Evolutionary conservation across 1,140 invertebrate genomes (phyloP).

Genomic region (Bombus pascuorum): DNA sequence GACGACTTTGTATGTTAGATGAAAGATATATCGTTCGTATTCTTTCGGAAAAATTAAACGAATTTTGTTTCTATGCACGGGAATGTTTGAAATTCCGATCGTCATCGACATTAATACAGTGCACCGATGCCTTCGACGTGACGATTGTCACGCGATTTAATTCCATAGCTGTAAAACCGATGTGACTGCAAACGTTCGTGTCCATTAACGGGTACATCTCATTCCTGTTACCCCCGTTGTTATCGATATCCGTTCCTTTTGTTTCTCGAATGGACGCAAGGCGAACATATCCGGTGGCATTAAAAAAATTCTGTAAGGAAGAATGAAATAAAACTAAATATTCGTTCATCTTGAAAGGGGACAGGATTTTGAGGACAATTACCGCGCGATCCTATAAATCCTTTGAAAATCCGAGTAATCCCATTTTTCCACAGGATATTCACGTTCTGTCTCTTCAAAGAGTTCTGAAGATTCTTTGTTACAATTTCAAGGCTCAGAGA

Average conservation of each 20-base stretch:
- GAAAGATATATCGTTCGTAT: neutral
- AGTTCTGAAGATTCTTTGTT: neutral
- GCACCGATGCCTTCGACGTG: neutral
- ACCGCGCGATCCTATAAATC: neutral
- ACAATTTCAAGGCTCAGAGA: neutral
- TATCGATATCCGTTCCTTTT: constrained; percentile 33
- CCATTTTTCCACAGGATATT: neutral
- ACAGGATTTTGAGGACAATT: neutral
- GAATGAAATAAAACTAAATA: neutral
- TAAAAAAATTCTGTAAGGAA: neutral
- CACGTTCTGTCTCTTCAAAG: neutral
- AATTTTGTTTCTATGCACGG: neutral
- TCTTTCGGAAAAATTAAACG: neutral
- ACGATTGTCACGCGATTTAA: constrained; percentile 34
- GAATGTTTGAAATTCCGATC: constrained; percentile 5
- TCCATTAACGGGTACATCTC: constrained; percentile 31
- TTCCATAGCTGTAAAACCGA: constrained; percentile 13
- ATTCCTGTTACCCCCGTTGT: neutral
- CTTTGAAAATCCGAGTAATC: neutral
- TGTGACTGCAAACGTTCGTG: neutral
- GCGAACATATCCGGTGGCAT: neutral
- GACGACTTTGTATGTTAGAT: no score
- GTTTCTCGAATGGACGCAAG: neutral
- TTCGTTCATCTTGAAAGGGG: neutral
- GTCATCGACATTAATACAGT: constrained; percentile 13